phyloP scores from a whole-genome alignment of 2,888 invertebrate species.

The Ctenicera cuprea region DNA sequence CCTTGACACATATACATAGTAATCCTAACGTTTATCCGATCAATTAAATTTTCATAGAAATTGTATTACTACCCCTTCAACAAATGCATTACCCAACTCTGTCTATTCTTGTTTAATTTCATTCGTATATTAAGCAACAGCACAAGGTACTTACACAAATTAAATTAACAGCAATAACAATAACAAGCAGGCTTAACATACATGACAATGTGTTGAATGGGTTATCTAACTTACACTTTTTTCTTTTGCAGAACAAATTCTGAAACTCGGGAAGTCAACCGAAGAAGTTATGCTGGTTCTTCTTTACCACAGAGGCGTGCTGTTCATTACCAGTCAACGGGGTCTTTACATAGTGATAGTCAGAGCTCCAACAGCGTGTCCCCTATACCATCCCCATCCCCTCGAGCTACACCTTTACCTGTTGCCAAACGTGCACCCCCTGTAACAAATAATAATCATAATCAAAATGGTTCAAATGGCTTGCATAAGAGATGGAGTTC shows the following conservation, averaged over 20 bases:
- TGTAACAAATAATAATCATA: conserved; percentile 65
- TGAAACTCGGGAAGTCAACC: conserved; percentile 56
- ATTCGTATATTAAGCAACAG: too few relatives aligned
- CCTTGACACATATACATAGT: too few relatives aligned
- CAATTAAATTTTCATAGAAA: too few relatives aligned
- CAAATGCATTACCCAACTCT: too few relatives aligned
- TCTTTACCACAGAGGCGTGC: conserved; percentile 76
- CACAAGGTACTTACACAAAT: not conserved
- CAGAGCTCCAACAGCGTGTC: conserved; percentile 89
- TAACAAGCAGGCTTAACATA: too few relatives aligned
- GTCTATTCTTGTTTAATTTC: too few relatives aligned
- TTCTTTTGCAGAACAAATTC: conserved; percentile 50
- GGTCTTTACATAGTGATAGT: conserved; percentile 88
- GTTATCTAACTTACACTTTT: conserved; percentile 17
- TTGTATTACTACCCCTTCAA: too few relatives aligned
- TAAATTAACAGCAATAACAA: not conserved
- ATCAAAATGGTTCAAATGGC: conserved; percentile 70
- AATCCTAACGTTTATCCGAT: too few relatives aligned
- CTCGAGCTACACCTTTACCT: conserved; percentile 82
- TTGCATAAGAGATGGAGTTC: conserved; percentile 85
- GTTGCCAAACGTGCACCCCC: conserved; percentile 72
- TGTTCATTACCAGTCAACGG: conserved; percentile 86
- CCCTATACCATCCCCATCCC: conserved; percentile 87
- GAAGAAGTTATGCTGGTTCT: conserved; percentile 61
- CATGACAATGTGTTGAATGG: conserved; percentile 2